A percentile compares a stretch with the other conserved stretches of the same genome.
phyloP scores from a whole-genome alignment of 2,888 invertebrate species.

The Microctonus hyperodae region DNA sequence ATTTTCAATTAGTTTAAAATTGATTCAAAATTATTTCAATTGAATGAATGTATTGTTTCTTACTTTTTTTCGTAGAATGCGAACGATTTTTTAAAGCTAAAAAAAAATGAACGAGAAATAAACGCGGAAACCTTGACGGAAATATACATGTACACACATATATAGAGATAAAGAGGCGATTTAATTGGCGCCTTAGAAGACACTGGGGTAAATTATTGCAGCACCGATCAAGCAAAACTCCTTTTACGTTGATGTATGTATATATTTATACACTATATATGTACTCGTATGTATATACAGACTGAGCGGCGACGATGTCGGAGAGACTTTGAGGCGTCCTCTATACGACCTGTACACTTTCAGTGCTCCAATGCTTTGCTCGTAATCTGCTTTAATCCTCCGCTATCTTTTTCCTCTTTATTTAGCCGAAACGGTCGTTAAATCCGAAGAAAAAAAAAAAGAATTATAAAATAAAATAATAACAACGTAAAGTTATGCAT shows the following conservation, averaged over 20 bases:
- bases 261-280: background rate
- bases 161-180: no score
- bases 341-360: background rate
- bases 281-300: no score
- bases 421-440: background rate
- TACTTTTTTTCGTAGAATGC: no score
- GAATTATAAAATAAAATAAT: background rate
- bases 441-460: background rate
- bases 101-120: constrained; percentile 46
- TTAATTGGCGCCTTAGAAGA: constrained; percentile 51
- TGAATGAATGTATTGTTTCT: no score
- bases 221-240: constrained; percentile 34
- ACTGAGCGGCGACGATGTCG: background rate
- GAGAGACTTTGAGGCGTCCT: constrained; percentile 1
- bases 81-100: no score
- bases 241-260: constrained; percentile 36
- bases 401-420: background rate
- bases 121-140: constrained; percentile 9
- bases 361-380: background rate
- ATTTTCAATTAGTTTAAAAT: no score
- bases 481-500: background rate
- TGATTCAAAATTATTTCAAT: no score
- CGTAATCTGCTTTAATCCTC: background rate
- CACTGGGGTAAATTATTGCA: constrained; percentile 49
- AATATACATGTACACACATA: background rate